Percentiles rank a stretch among this genome's conserved stretches.
Conservation (phyloP, 1,140 invertebrate species). For the Octopus sinensis region DNA sequence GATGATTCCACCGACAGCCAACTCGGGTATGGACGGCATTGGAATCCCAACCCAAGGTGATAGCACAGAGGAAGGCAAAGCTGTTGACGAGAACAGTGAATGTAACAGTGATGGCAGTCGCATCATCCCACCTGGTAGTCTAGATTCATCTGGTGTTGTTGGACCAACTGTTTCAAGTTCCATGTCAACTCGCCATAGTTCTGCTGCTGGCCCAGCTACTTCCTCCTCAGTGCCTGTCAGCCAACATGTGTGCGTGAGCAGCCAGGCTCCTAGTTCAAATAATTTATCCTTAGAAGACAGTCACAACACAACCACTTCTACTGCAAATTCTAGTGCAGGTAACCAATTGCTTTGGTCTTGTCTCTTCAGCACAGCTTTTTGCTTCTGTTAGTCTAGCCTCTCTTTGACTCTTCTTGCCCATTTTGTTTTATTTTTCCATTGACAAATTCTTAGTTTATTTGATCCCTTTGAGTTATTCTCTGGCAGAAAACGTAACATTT, state of each 20-base stretch:
- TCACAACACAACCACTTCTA: constrained; percentile 13
- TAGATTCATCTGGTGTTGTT: constrained; percentile 29
- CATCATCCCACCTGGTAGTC: neutral
- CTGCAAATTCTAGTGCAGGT: constrained; percentile 13
- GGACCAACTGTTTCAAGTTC: constrained; percentile 30
- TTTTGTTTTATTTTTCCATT: neutral
- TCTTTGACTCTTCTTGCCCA: neutral
- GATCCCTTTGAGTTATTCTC: neutral
- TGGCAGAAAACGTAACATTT: neutral
- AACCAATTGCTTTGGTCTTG: constrained; percentile 1
- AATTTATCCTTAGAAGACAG: constrained; percentile 13
- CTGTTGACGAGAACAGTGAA: constrained; percentile 8
- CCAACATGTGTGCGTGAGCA: constrained; percentile 2
- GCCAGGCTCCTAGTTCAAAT: constrained; percentile 6
- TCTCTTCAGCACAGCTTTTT: constrained; percentile 7
- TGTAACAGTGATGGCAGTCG: constrained; percentile 8
- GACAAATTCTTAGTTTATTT: neutral
- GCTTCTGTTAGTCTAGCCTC: neutral
- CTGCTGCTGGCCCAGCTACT: constrained; percentile 20
- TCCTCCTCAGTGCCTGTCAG: constrained; percentile 25
- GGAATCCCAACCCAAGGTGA: neutral
- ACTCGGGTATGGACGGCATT: neutral
- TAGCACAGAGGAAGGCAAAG: neutral
- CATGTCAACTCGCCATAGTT: constrained; percentile 24
- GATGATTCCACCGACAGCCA: neutral